Evolutionary conservation across 2,797 vertebrate species (phyloP), one percentile per base, ranked within the genome.

Genomic region (Masticophis lateralis): DNA sequence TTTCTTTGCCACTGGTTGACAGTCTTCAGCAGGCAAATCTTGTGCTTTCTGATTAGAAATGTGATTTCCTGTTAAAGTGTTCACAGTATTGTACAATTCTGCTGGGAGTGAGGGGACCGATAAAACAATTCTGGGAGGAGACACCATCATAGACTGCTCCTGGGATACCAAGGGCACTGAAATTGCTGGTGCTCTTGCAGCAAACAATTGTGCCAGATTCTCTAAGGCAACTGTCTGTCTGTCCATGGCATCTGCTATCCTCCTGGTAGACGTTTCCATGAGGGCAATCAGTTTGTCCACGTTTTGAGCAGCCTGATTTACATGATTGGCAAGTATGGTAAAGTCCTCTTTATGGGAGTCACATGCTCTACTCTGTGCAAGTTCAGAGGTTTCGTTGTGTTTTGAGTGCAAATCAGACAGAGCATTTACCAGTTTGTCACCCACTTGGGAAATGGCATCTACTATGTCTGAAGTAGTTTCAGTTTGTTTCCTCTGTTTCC

Each of bases 191-290:
- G 27, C 47, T 22, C 51, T 89, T 16, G 90, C 25, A 14, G 90
- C 87, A 66, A 93, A 93, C 87, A 93, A 86, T 5, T 18, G 69
- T 43, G 93, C 93, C 90, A 93, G 51, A 13, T 93, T 93, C 25
- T 93, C 93, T 90, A 93, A 66, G 59, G 93, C 93, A 47, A 53
- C 69, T 1, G 93, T 93, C 63, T 93, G 93, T 43, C 93, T 89
- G 69, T 93, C 93, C 87, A 93, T 93, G 47, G 93, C 93, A 25
- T 93, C 93, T 53, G 93, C 93, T 63, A 93, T 93, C 59, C 69
- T 27, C 8, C 90, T 93, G 69, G 93, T 93, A 10, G 93, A 93
- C 0, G 87, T 86, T 59, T 93, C 93, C 87, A 93, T 91, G 10
- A 93, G 69, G 18, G n/a, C n/a, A 9, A 93, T 56, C 66, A 93